Conservation (phyloP, 2,888 invertebrate genomes). For the Pteria penguin region DNA sequence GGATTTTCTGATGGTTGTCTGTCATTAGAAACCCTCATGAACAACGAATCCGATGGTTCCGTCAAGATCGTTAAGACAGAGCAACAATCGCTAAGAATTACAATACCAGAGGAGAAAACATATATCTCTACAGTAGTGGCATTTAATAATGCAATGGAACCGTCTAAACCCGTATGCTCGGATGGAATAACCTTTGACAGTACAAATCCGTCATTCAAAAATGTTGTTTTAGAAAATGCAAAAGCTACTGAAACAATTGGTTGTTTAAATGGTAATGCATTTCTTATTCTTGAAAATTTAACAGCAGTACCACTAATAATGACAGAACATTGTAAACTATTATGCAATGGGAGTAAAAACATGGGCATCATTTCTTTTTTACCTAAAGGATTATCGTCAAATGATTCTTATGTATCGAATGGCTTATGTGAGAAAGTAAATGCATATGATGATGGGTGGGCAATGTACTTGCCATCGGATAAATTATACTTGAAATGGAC, state of each 20-base stretch:
- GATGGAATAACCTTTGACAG: slow-evolving; percentile 62
- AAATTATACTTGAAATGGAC: slow-evolving; percentile 51
- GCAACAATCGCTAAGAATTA: neutral
- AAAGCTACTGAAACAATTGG: slow-evolving; percentile 37
- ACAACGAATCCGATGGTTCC: neutral
- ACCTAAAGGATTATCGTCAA: neutral
- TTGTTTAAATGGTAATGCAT: slow-evolving; percentile 40
- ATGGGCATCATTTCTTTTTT: slow-evolving; percentile 1
- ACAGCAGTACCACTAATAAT: slow-evolving; percentile 27
- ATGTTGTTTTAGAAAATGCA: slow-evolving; percentile 45
- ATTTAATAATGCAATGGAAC: slow-evolving; percentile 60
- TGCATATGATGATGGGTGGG: slow-evolving; percentile 10
- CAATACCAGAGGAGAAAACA: slow-evolving; percentile 37
- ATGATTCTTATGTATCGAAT: slow-evolving; percentile 27
- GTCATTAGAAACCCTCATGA: neutral
- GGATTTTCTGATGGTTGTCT: slow-evolving; percentile 49
- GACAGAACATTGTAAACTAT: neutral
- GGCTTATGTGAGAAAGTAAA: slow-evolving; percentile 10
- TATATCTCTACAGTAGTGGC: slow-evolving; percentile 58
- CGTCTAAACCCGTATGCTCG: slow-evolving; percentile 62
- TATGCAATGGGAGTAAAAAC: slow-evolving; percentile 5
- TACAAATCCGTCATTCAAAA: slow-evolving; percentile 45
- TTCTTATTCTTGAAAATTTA: slow-evolving; percentile 43
- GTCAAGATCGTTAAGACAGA: neutral
- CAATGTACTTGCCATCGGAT: slow-evolving; percentile 50